Conservation (phyloP, 2,113 vertebrate species). For the Oryzias celebensis region DNA sequence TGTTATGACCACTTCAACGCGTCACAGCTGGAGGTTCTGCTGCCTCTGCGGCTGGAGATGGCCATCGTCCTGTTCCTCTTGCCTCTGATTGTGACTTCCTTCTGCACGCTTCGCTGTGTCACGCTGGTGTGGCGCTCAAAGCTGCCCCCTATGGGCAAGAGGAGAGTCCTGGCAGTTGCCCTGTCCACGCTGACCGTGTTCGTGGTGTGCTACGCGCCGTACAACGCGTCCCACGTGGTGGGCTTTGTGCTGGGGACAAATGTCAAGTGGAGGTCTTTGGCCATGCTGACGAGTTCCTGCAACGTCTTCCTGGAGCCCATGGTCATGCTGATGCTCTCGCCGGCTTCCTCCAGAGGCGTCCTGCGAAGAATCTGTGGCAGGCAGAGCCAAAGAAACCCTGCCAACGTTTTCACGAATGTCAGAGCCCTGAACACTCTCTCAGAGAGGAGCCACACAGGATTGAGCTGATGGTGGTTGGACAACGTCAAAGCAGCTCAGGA, state of each 20-base stretch:
- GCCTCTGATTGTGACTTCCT: conserved; percentile 71
- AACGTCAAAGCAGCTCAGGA: background rate
- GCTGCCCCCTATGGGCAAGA: conserved; percentile 65
- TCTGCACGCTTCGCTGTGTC: conserved; percentile 78
- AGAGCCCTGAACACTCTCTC: background rate
- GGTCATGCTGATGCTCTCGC: conserved; percentile 79
- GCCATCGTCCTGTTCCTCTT: conserved; percentile 71
- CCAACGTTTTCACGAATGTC: background rate
- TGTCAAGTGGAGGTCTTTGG: conserved; percentile 68
- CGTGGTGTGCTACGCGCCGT: conserved; percentile 81
- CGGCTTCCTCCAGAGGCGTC: conserved; percentile 53
- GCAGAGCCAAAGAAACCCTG: conserved; percentile 20
- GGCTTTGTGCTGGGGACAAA: conserved; percentile 59
- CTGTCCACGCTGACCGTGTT: conserved; percentile 77
- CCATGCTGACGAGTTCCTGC: conserved; percentile 76
- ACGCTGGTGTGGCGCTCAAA: conserved; percentile 71
- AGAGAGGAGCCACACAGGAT: conserved; percentile 33
- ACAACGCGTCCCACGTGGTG: conserved; percentile 80
- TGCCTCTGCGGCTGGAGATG: conserved; percentile 79
- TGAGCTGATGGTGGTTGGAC: conserved; percentile 4
- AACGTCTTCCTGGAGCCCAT: conserved; percentile 81
- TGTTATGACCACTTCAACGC: conserved; percentile 76
- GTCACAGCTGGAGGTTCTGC: conserved; percentile 71
- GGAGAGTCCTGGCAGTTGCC: conserved; percentile 70
- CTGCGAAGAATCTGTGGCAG: conserved; percentile 55